Evolutionary conservation across 1,140 invertebrate genomes (phyloP), one percentile per base, ranked within the genome.

Genomic region (Drosophila navojoa): DNA sequence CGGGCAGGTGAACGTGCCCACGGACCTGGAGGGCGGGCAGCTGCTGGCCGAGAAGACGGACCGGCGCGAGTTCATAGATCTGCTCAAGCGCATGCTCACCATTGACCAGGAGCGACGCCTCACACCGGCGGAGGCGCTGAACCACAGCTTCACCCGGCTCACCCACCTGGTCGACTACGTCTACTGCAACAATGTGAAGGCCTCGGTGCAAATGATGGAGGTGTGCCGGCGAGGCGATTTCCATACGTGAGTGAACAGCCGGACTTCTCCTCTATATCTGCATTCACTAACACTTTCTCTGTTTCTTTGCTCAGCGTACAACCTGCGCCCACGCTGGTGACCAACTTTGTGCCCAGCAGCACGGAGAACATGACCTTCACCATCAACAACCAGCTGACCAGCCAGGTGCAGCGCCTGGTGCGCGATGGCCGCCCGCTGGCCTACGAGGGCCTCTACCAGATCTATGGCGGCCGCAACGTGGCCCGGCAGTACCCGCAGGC

Each of bases 51-150:
- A 99, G 92, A 99, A 99, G 92, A 97, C 97, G 7, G 98, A 99
- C 92, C 94, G 98, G 52, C 94, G 97, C 78, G 98, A 99, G 92
- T 99, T 99, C 82, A 99, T 99, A 89, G 98, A 99, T 93, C 94
- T 99, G 69, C 93, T 99, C 11, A 99, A 99, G 93, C 94, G 97
- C 81, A 99, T 99, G 98, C 94, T 99, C 54, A 99, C 98, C 13
- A 97, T 99, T 94, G 98, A 99, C 93, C 98, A 99, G 95, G 98
- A 99, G 91, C 94, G 98, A 19, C 94, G 98, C 16, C 98, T 99
- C 79, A 98, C 97, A 49, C 98, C 98, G 0, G 97, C 97, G 10
- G 98, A 99, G 92, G 98, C 98, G 6, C 92, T 99, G 67, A 98
- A 98, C 92, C 98, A 99, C 93, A 95, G 96, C 13, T 99, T 99